Evolutionary conservation across 1,140 invertebrate genomes (phyloP), one percentile per base, ranked within the genome.

Genomic region (Bombus fervidus): DNA sequence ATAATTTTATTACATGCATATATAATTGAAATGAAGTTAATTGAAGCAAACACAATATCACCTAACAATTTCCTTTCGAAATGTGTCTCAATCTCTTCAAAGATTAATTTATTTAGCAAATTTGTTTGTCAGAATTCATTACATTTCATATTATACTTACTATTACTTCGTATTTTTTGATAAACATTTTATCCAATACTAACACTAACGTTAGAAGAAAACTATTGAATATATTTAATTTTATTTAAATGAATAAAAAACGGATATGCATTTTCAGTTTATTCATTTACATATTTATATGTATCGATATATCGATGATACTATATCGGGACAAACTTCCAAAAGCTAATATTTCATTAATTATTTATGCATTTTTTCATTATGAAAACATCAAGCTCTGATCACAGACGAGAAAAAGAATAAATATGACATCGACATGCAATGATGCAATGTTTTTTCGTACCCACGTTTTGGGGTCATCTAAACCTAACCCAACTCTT

Each of bases 81-180:
- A n/a, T 8, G 59, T 10, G 22, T 81, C n/a, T 72, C n/a, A 69
- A 53, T 69, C 25, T 39, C 1, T 4, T 31, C 25, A 68, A 47
- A 31, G 28, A 37, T 43, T 66, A 31, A 78, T 47, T 47, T 37
- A 28, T 47, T 66, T 22, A 15, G 13, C 8, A 41, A 59, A 62
- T 13, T 73, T 43, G 8, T 13, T 62, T 13, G 37, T 13, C 28
- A 15, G 6, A 18, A 64, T 22, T 34, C 25, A 76, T 53, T 13
- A 31, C 9, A n/a, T 62, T n/a, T 62, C 59, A 62, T 13, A 53
- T 53, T 53, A 13, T 47, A 83, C 81, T 83, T 57, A 77, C 81
- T 64, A 41, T 25, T 22, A 57, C 22, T 53, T 34, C 43, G 39
- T 78, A 41, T 34, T 41, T 78, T 25, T 31, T 69, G 34, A 57